Percentiles rank a stretch among this genome's conserved stretches.
phyloP scores from a whole-genome alignment of 2,888 invertebrate genomes.

The Lymantria dispar region DNA sequence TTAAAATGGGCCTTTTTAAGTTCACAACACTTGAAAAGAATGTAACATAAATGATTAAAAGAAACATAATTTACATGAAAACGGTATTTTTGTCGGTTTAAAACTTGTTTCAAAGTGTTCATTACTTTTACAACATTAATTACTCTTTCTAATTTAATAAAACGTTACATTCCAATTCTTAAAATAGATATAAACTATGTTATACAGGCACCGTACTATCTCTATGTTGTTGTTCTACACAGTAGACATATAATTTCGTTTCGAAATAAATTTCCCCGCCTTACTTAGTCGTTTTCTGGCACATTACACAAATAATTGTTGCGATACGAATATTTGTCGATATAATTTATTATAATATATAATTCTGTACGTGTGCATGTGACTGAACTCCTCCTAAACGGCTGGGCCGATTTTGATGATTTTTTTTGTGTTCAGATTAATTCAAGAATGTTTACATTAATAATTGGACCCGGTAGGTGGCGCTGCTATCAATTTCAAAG shows the following conservation, averaged over 20 bases:
- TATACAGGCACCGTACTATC: conserved; percentile 61
- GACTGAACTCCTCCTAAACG: too few species aligned
- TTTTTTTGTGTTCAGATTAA: too few species aligned
- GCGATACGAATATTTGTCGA: not conserved
- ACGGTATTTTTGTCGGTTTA: too few species aligned
- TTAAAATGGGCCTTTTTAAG: conserved; percentile 53
- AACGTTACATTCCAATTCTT: conserved; percentile 26
- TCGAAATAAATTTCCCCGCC: conserved; percentile 76
- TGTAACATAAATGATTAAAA: conserved; percentile 24
- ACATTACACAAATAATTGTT: conserved; percentile 31
- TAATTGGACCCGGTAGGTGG: too few species aligned
- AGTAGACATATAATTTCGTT: conserved; percentile 80
- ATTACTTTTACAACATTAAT: not conserved
- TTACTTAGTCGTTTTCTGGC: conserved; percentile 44
- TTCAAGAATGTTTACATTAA: too few species aligned
- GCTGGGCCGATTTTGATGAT: too few species aligned
- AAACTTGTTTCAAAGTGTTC: too few species aligned
- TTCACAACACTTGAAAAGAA: conserved; percentile 61
- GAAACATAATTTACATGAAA: too few species aligned
- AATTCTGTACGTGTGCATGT: too few species aligned
- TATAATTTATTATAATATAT: too few species aligned
- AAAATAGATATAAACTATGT: conserved; percentile 42
- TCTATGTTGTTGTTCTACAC: conserved; percentile 78
- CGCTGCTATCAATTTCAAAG: too few species aligned
- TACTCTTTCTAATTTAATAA: conserved; percentile 7